Percentiles rank a stretch among this genome's conserved stretches.
These are phyloP conservation scores for Drosophila affinis DNA, from an alignment of 2,888 invertebrate genomes.

Conservation along the genomic window DNA sequence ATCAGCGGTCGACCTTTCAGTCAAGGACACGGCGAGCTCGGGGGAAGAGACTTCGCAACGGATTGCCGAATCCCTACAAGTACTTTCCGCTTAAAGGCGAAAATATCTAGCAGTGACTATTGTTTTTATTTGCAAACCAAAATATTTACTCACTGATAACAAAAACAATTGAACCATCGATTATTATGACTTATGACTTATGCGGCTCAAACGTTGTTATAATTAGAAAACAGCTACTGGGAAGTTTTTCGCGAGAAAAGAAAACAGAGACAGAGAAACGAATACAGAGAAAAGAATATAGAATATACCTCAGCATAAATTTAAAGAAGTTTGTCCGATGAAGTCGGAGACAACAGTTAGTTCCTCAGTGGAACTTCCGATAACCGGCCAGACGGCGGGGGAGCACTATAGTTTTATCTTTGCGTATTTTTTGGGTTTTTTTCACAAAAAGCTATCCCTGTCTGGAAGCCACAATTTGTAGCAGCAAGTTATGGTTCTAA, in stretches of 20 bases:
- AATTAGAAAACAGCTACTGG: background rate
- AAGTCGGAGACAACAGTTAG: too few relatives aligned
- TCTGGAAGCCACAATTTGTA: constrained; percentile 8
- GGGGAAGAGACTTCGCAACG: constrained; percentile 6
- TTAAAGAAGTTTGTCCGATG: background rate
- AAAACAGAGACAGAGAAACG: too few relatives aligned
- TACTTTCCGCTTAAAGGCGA: constrained; percentile 50
- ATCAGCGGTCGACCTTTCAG: background rate
- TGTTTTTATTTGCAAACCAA: constrained; percentile 4
- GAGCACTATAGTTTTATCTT: too few relatives aligned
- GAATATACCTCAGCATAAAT: background rate
- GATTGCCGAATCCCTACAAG: constrained; percentile 10
- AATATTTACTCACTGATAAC: constrained; percentile 12
- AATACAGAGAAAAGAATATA: too few relatives aligned
- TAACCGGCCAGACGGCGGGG: too few relatives aligned
- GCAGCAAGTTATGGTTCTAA: background rate
- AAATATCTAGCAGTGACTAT: constrained; percentile 13
- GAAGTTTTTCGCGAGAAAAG: too few relatives aligned
- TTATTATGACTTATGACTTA: constrained; percentile 6
- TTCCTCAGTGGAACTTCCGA: background rate
- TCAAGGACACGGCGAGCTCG: background rate
- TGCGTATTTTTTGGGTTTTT: background rate
- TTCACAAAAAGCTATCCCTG: background rate
- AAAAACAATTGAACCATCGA: constrained; percentile 12
- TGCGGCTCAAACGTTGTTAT: background rate